phyloP scores from a whole-genome alignment of 64 coral and sea anemone genomes.

The Platygyra sinensis region DNA sequence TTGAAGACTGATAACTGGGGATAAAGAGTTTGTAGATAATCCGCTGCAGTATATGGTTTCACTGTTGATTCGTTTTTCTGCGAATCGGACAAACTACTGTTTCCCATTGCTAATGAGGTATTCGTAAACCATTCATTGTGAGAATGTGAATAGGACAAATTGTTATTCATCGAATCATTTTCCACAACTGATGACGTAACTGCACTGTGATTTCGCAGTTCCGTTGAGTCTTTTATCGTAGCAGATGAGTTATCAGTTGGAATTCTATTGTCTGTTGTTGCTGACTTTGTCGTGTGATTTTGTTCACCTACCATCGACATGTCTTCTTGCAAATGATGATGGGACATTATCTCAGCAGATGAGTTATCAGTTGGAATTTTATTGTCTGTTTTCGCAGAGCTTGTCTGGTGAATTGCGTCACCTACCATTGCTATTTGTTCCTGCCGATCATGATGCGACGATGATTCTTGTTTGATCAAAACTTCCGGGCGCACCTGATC shows the following conservation, averaged over 20 bases:
- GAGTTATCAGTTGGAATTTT: not conserved
- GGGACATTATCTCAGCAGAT: not conserved
- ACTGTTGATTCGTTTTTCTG: not conserved
- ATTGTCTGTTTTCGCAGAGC: not conserved
- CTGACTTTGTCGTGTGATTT: not conserved
- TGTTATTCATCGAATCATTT: not conserved
- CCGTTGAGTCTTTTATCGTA: not conserved
- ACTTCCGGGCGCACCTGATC: not conserved
- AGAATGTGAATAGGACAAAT: not conserved
- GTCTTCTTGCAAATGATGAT: not conserved
- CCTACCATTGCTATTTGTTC: not conserved
- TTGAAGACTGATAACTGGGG: constrained; percentile 27
- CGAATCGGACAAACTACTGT: not conserved
- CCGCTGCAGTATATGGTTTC: constrained; percentile 19
- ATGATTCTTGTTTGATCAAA: not conserved
- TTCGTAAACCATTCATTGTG: constrained; percentile 18
- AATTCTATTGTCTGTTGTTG: not conserved
- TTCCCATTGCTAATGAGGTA: not conserved
- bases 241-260: not conserved
- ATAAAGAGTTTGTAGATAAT: constrained; percentile 37
- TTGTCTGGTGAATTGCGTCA: not conserved
- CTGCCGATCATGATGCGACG: not conserved
- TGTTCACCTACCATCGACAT: not conserved
- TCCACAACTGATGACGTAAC: not conserved
- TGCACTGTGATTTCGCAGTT: not conserved